Evolutionary conservation across 1,140 invertebrate genomes (phyloP).

Genomic region (Sinella curviseta): DNA sequence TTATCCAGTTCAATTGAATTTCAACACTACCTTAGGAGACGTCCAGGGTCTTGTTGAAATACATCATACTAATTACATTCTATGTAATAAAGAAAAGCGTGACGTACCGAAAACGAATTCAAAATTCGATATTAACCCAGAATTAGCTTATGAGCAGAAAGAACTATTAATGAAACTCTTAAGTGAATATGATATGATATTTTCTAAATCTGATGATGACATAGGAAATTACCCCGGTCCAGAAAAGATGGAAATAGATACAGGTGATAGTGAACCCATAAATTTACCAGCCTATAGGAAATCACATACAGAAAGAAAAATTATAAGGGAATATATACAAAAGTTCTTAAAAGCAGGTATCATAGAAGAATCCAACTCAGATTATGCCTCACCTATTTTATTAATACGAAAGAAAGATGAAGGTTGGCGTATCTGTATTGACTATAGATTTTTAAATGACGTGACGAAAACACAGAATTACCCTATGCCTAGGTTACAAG

Average conservation of each 20-base stretch:
- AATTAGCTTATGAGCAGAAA: neutral
- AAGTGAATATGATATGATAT: neutral
- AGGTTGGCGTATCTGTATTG: neutral
- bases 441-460: neutral
- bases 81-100: too few species aligned
- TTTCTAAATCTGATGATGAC: neutral
- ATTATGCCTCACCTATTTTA: neutral
- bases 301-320: too few species aligned
- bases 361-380: neutral
- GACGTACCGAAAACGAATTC: too few species aligned
- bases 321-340: neutral
- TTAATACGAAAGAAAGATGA: neutral
- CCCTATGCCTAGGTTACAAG: too few species aligned
- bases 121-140: neutral
- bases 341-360: neutral
- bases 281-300: neutral
- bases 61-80: too few species aligned
- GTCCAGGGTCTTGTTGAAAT: too few species aligned
- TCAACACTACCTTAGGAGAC: too few species aligned
- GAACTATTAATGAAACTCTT: neutral
- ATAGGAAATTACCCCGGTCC: neutral
- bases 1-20: too few species aligned
- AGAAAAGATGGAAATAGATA: neutral
- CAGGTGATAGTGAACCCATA: too few species aligned
- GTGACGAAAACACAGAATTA: neutral